These are phyloP conservation scores for Leucophenga varia DNA, from an alignment of 1,140 invertebrate species.

Conservation along the genomic window DNA sequence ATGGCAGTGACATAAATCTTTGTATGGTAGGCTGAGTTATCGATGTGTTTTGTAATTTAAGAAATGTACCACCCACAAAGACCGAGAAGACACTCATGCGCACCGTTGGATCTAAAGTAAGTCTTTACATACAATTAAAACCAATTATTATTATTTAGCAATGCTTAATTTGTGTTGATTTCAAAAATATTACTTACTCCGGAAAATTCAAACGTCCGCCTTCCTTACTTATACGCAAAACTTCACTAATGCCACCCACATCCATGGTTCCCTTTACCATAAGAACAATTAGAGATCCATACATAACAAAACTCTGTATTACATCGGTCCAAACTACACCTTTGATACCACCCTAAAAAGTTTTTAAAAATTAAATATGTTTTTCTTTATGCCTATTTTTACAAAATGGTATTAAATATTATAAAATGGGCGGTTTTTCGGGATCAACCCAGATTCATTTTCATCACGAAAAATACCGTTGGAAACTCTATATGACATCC, in stretches of 20 bases:
- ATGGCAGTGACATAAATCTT: constrained; percentile 65
- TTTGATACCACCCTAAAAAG: constrained; percentile 77
- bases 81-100: constrained; percentile 77
- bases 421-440: too few relatives aligned
- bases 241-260: constrained; percentile 72
- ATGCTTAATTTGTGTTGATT: fast-evolving
- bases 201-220: constrained; percentile 75
- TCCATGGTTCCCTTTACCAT: constrained; percentile 78
- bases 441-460: too few relatives aligned
- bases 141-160: not conserved
- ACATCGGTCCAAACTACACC: constrained; percentile 93
- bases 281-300: constrained; percentile 77
- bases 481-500: too few relatives aligned
- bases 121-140: constrained; percentile 52
- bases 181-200: constrained; percentile 62
- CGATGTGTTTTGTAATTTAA: constrained; percentile 82
- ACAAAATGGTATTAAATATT: too few relatives aligned
- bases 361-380: too few relatives aligned
- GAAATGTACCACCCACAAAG: constrained; percentile 77
- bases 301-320: constrained; percentile 83
- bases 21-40: constrained; percentile 84
- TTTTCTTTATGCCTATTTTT: too few relatives aligned
- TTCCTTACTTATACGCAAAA: constrained; percentile 71
- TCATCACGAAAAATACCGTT: not conserved
- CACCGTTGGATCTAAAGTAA: constrained; percentile 67